These are phyloP conservation scores for Gordius sp. DNA, from an alignment of 2,888 invertebrate species.

Conservation along the genomic window DNA sequence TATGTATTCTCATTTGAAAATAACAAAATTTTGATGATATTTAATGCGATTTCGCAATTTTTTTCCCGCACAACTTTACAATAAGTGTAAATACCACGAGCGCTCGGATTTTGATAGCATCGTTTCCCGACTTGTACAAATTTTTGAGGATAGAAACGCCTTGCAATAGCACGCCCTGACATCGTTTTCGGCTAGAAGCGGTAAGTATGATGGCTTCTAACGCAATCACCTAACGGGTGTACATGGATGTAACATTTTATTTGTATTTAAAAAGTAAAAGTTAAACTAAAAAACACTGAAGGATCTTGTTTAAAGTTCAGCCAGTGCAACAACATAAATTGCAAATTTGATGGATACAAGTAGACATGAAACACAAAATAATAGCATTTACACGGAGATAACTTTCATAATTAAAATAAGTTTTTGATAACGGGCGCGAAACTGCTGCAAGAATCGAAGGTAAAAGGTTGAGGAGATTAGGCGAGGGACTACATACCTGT, in stretches of 20 bases:
- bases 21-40: neutral
- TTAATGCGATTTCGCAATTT: neutral
- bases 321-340: neutral
- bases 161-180: slow-evolving; percentile 55
- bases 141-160: slow-evolving; percentile 76
- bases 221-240: slow-evolving; percentile 47
- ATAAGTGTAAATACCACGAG: slow-evolving; percentile 22
- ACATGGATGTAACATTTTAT: neutral
- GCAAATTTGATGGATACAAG: neutral
- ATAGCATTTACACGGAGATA: neutral
- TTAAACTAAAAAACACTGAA: slow-evolving; percentile 3
- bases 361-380: neutral
- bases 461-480: neutral
- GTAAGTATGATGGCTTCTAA: slow-evolving; percentile 88
- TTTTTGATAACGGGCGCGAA: neutral
- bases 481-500: slow-evolving; percentile 28
- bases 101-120: slow-evolving; percentile 45
- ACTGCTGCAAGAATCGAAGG: neutral
- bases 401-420: neutral
- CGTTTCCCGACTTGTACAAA: slow-evolving; percentile 62
- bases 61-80: neutral
- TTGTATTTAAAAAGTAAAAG: slow-evolving; percentile 24
- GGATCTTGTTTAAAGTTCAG: slow-evolving; percentile 13
- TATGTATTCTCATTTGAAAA: no score
- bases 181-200: slow-evolving; percentile 84